These are phyloP conservation scores for Diprion similis DNA, from an alignment of 1,140 invertebrate species.

Conservation along the genomic window DNA sequence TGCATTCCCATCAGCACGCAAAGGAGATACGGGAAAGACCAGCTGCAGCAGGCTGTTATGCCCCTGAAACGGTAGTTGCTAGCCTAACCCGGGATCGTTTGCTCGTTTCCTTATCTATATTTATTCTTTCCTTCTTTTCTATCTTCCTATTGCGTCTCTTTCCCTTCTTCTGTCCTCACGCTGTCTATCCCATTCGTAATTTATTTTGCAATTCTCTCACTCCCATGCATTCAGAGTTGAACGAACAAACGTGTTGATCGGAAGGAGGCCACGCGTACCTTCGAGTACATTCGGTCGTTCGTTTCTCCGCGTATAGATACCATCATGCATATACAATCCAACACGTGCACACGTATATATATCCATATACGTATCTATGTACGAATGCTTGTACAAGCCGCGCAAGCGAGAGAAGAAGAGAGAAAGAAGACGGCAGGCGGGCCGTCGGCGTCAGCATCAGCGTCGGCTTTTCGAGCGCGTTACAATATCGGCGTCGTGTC, in stretches of 20 bases:
- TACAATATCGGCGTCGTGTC: background rate
- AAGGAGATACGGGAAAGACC: background rate
- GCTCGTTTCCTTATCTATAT: too few relatives aligned
- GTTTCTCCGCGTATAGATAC: background rate
- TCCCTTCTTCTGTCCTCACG: background rate
- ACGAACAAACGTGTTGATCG: too few relatives aligned
- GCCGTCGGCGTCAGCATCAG: too few relatives aligned
- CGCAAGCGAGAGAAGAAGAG: background rate
- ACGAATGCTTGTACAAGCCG: background rate
- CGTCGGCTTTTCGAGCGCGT: too few relatives aligned
- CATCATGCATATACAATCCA: background rate
- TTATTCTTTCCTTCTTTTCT: background rate
- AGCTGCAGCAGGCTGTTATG: background rate
- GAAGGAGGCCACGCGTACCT: too few relatives aligned
- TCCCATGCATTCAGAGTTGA: background rate
- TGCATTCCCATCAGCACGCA: too few relatives aligned
- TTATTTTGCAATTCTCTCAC: background rate
- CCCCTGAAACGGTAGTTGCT: background rate
- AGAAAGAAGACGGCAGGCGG: too few relatives aligned
- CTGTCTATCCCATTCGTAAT: background rate
- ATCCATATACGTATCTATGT: too few relatives aligned
- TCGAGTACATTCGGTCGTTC: background rate
- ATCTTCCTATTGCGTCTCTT: background rate
- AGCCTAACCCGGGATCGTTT: background rate
- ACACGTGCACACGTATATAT: too few relatives aligned